Evolutionary conservation across 1,140 invertebrate genomes (phyloP).

Genomic region (Drosophila navojoa): DNA sequence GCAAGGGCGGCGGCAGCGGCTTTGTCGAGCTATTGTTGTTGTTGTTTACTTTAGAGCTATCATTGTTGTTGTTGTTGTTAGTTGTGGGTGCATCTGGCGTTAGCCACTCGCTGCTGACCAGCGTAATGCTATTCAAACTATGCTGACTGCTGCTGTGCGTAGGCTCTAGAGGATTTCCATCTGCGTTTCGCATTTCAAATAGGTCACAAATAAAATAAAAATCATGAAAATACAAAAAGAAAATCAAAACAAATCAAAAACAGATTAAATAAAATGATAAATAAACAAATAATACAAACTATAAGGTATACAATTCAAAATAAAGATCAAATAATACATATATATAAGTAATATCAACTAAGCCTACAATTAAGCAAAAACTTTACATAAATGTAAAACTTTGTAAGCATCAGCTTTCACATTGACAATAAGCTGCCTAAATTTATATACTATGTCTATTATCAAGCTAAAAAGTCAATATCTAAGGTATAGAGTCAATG

Average conservation of each 20-base stretch:
- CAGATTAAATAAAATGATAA: neutral
- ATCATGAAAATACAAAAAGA: slow-evolving; percentile 37
- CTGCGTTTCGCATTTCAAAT: slow-evolving; percentile 27
- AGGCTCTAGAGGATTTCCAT: slow-evolving; percentile 50
- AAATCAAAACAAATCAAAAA: slow-evolving; percentile 10
- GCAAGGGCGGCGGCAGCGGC: neutral
- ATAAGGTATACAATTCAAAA: no score
- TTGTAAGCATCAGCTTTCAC: no score
- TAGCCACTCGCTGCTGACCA: slow-evolving; percentile 75
- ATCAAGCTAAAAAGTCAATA: no score
- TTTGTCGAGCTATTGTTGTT: slow-evolving; percentile 45
- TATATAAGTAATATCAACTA: no score
- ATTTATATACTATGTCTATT: no score
- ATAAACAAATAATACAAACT: neutral
- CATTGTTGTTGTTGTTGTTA: slow-evolving; percentile 37
- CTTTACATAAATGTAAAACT: no score
- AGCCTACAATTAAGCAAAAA: no score
- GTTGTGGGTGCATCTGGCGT: slow-evolving; percentile 48
- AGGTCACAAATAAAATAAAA: slow-evolving; percentile 20
- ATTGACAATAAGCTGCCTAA: no score
- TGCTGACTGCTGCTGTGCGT: slow-evolving; percentile 60
- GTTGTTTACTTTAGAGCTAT: slow-evolving; percentile 26
- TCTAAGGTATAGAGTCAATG: no score
- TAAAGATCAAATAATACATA: no score
- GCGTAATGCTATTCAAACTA: slow-evolving; percentile 73